A percentile compares a stretch with the other conserved stretches of the same genome.
phyloP scores from a whole-genome alignment of 2,888 invertebrate genomes.

The Hemithea aestivaria region DNA sequence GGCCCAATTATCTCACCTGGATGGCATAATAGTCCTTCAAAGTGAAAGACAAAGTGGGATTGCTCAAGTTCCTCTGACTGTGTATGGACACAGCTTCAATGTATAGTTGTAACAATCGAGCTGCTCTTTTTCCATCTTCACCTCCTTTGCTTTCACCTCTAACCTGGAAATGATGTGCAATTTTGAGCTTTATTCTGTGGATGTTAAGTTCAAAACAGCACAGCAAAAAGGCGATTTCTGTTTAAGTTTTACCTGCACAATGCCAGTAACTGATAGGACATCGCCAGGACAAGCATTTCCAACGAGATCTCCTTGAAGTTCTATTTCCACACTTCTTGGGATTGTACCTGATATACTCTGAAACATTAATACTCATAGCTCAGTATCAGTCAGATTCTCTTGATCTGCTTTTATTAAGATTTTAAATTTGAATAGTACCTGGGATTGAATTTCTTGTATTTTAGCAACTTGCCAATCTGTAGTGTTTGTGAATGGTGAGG shows the following conservation, averaged over 20 bases:
- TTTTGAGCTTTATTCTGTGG: slow-evolving; percentile 2
- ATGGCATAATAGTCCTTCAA: slow-evolving; percentile 88
- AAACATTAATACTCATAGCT: slow-evolving; percentile 25
- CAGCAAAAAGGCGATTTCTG: too few relatives aligned
- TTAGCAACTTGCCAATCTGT: slow-evolving; percentile 89
- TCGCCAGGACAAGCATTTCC: slow-evolving; percentile 93
- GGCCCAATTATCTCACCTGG: too few relatives aligned
- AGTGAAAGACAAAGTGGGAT: slow-evolving; percentile 80
- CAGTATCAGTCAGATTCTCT: neutral
- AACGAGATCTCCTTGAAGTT: slow-evolving; percentile 90
- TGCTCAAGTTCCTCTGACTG: slow-evolving; percentile 84
- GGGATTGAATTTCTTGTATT: slow-evolving; percentile 89
- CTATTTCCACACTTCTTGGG: slow-evolving; percentile 90
- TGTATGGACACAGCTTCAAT: slow-evolving; percentile 88
- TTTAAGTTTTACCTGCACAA: slow-evolving; percentile 86
- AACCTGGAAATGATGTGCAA: slow-evolving; percentile 55
- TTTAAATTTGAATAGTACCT: too few relatives aligned
- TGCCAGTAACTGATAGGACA: slow-evolving; percentile 90
- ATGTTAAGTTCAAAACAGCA: neutral
- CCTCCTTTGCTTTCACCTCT: slow-evolving; percentile 79
- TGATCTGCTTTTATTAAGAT: too few relatives aligned
- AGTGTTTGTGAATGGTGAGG: slow-evolving; percentile 85
- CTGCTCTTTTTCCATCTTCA: slow-evolving; percentile 77
- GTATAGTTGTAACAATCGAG: slow-evolving; percentile 84
- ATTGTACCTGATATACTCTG: slow-evolving; percentile 84